Percentiles rank a stretch among this genome's conserved stretches.
phyloP scores from a whole-genome alignment of 1,140 invertebrate genomes.

The Spodoptera litura region DNA sequence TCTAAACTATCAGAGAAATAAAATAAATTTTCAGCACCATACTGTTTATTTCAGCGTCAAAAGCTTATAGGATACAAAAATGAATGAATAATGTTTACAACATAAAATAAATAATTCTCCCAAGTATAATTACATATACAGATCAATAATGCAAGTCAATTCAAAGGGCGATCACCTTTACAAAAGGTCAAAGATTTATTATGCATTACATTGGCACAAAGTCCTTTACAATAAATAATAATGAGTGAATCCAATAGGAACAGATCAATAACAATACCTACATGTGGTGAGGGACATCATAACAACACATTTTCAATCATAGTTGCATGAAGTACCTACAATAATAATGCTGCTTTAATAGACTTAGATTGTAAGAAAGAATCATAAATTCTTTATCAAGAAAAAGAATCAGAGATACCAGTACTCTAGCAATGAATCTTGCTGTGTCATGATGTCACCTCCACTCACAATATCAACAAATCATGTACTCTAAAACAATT shows the following conservation, averaged over 20 bases:
- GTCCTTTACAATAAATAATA: constrained; percentile 6
- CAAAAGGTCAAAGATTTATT: constrained; percentile 40
- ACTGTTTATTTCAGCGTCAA: constrained; percentile 33
- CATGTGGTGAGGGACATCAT: too few species aligned
- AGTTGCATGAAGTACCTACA: too few species aligned
- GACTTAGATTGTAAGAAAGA: too few species aligned
- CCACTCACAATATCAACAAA: too few species aligned
- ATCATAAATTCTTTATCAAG: too few species aligned
- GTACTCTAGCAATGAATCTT: background rate
- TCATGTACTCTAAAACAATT: too few species aligned
- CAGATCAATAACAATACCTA: constrained; percentile 4
- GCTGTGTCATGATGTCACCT: too few species aligned
- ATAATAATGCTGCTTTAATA: too few species aligned
- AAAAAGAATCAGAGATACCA: too few species aligned
- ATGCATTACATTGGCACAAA: constrained; percentile 43
- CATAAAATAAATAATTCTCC: constrained; percentile 6
- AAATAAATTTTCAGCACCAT: constrained; percentile 20
- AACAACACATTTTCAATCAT: too few species aligned
- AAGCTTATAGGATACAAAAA: constrained; percentile 6
- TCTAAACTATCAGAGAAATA: background rate
- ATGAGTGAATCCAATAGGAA: constrained; percentile 17
- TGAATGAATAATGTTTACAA: constrained; percentile 21
- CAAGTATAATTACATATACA: constrained; percentile 17
- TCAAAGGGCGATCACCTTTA: constrained; percentile 5
- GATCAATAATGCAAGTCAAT: constrained; percentile 12